Evolutionary conservation across 1,140 invertebrate genomes (phyloP), one percentile per base, ranked within the genome.

Genomic region (Diprion similis): DNA sequence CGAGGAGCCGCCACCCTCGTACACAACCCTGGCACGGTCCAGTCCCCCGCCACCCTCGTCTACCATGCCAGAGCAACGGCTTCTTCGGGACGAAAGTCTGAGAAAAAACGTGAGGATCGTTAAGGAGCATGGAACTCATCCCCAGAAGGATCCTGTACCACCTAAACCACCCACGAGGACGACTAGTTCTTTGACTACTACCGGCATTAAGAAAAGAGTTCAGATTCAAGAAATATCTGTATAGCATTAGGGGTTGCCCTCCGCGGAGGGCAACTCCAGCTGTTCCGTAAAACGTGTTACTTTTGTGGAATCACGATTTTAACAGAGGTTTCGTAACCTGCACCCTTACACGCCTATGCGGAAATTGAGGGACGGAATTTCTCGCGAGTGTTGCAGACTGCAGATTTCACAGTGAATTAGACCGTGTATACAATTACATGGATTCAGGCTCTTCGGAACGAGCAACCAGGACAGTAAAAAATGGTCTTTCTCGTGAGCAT

Each of bases 181-280:
- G 4, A 87, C 86, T 18, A 87, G 85, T 71, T 87, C 87, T 10
- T 78, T 87, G 11, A 88, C 79, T 78, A 80, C 82, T 18, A 89
- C 88, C 18, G 90, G 89, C 1, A 84, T 91, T 70, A 92, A 92
- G 82, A 92, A 92, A 88, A 86, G 91, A 72, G 91, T 92, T 71
- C 91, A 92, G 83, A 92, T 92, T 75, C 91, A 92, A 84, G 91
- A 92, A 80, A 91, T 92, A 81, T 90, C 91, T 59, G 91, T 92
- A 89, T 92, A 91, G 89, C 89, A 89, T 81, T 89, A 87, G 86
- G 86, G 86, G 82, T 88, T 87, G 86, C 85, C 86, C 84, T 85
- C 86, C 83, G 84, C 77, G 64, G 85, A 85, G 85, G 85, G 85
- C 37, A 68, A 18, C 83, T 78, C 78, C 37, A 79, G 78, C 51